phyloP scores from a whole-genome alignment of 1,140 invertebrate genomes.

The Camponotus vicinus region DNA sequence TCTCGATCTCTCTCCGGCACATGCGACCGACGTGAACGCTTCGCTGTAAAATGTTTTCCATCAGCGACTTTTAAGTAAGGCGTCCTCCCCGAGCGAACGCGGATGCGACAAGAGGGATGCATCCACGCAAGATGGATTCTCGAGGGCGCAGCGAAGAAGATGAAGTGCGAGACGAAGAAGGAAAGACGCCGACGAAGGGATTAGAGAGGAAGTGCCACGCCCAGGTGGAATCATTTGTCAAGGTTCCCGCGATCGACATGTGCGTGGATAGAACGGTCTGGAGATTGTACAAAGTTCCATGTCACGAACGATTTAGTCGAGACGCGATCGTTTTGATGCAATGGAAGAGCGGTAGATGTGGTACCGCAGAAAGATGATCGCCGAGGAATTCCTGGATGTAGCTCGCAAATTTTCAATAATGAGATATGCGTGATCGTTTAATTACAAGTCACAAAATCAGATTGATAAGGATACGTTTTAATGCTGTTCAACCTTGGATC shows the following conservation, averaged over 20 bases:
- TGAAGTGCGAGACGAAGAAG: not conserved
- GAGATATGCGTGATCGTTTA: not conserved
- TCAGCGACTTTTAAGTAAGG: conserved; percentile 15
- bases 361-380: not conserved
- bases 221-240: conserved; percentile 60
- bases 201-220: conserved; percentile 53
- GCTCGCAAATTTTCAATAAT: too few relatives aligned
- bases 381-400: not conserved
- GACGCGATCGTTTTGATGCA: not conserved
- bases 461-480: not conserved
- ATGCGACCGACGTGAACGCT: conserved; percentile 9
- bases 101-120: not conserved
- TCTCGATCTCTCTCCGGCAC: not conserved
- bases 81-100: not conserved
- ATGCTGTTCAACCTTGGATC: too few relatives aligned
- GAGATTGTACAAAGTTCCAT: conserved; percentile 24
- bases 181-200: conserved; percentile 17
- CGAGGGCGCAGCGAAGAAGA: not conserved
- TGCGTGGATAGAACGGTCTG: conserved; percentile 6
- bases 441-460: not conserved
- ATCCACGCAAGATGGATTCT: conserved; percentile 11
- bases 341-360: not conserved
- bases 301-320: conserved; percentile 8
- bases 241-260: conserved; percentile 28
- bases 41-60: conserved; percentile 47